phyloP scores from a whole-genome alignment of 2,888 invertebrate genomes.

The Bruchidius siliquastri region DNA sequence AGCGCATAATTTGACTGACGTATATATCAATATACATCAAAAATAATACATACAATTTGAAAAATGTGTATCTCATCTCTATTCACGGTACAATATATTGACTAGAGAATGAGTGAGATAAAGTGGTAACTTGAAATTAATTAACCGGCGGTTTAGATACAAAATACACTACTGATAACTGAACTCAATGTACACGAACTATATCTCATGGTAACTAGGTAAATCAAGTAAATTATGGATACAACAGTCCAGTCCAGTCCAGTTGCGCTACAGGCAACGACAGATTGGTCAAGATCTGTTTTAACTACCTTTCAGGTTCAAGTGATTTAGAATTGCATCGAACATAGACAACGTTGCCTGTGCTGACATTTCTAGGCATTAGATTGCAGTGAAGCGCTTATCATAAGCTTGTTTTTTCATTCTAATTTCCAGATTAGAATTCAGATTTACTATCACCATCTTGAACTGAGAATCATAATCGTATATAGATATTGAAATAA shows the following conservation, averaged over 20 bases:
- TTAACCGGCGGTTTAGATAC: not conserved
- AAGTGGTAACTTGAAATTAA: not conserved
- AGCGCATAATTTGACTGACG: not conserved
- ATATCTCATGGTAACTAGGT: not conserved
- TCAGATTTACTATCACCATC: too few species aligned
- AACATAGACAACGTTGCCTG: too few species aligned
- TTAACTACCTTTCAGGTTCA: not conserved
- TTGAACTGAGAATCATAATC: too few species aligned
- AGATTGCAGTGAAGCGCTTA: too few species aligned
- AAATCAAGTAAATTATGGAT: not conserved
- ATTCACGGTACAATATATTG: not conserved
- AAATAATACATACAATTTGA: not conserved
- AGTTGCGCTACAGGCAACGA: not conserved
- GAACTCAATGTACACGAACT: not conserved
- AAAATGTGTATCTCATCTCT: not conserved
- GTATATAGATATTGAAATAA: too few species aligned
- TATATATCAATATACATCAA: not conserved
- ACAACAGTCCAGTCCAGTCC: too few species aligned
- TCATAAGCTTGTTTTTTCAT: too few species aligned
- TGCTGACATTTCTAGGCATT: too few species aligned
- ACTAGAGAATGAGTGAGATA: not conserved
- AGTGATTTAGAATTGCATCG: too few species aligned
- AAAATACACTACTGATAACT: not conserved
- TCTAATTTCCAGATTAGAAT: too few species aligned
- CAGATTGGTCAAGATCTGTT: not conserved